Evolutionary conservation across 37 sponge, comb jelly and placozoan species (phyloP).

Genomic region (Amphimedon queenslandica): DNA sequence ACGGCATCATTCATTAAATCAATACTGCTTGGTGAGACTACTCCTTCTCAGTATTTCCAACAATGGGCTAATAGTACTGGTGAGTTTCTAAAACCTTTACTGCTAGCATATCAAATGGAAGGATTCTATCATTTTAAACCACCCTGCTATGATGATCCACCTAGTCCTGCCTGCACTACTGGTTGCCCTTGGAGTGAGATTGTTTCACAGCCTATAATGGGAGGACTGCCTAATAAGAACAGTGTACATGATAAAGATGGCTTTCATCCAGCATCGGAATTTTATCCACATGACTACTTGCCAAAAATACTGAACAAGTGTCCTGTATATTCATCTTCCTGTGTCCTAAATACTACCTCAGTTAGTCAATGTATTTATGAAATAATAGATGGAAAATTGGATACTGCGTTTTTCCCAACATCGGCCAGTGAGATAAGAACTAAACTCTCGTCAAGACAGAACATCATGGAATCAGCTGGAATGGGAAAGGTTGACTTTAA

Average conservation of each 20-base stretch:
- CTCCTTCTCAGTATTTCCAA: neutral
- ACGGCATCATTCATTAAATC: neutral
- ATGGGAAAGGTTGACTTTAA: constrained; percentile 59
- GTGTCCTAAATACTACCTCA: constrained; percentile 26
- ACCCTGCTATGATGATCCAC: constrained; percentile 68
- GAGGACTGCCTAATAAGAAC: constrained; percentile 30
- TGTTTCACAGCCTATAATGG: constrained; percentile 41
- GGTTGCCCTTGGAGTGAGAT: constrained; percentile 54
- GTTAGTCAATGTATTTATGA: constrained; percentile 63
- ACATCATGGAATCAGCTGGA: constrained; percentile 59
- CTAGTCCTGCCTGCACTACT: constrained; percentile 32
- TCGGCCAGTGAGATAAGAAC: constrained; percentile 70
- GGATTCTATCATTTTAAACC: constrained; percentile 67
- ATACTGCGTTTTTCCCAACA: constrained; percentile 51
- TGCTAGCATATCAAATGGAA: constrained; percentile 58
- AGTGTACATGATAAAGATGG: constrained; percentile 38
- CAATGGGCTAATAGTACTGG: constrained; percentile 16
- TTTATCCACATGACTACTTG: constrained; percentile 64
- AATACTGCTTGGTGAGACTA: neutral
- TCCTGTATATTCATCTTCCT: constrained; percentile 15
- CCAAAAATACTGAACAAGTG: constrained; percentile 68
- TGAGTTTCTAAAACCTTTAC: constrained; percentile 48
- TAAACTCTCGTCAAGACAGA: constrained; percentile 69
- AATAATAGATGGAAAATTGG: constrained; percentile 40
- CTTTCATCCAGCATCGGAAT: constrained; percentile 68